phyloP scores from a whole-genome alignment of 2,113 vertebrate genomes.

The Ceuthmochares aereus region DNA sequence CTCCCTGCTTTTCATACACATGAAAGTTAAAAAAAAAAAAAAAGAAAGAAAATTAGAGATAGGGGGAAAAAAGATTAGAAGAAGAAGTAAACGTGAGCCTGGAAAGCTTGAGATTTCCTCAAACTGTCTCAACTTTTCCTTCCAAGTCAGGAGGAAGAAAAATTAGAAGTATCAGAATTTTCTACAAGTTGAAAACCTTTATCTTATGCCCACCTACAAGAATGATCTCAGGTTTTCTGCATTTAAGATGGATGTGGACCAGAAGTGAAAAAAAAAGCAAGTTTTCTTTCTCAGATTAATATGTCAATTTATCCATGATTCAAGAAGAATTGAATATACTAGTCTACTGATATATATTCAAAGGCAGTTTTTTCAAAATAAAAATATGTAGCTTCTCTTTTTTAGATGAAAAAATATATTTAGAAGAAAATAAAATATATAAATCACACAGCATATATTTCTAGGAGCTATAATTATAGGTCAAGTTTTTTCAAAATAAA shows the following conservation, averaged over 20 bases:
- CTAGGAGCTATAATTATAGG: neutral
- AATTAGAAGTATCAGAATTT: neutral
- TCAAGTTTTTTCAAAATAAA: neutral
- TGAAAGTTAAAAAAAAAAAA: neutral
- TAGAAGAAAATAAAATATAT: neutral
- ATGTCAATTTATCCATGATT: neutral
- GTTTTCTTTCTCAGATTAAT: neutral
- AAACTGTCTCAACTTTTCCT: neutral
- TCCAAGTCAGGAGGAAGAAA: neutral
- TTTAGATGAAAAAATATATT: neutral
- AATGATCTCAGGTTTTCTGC: neutral
- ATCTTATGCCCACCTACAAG: neutral
- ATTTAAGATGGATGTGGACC: neutral
- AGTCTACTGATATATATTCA: neutral
- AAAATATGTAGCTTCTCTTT: neutral
- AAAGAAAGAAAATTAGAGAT: too few relatives aligned
- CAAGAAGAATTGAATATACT: neutral
- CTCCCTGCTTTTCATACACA: neutral
- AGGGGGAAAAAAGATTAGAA: neutral
- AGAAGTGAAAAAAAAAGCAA: neutral
- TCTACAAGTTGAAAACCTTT: neutral
- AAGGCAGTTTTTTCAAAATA: neutral
- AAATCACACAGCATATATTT: neutral
- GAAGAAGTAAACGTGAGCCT: neutral
- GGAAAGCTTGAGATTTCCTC: neutral